Base-by-base conservation (phyloP, 1,140 invertebrate genomes). In the Drosophila paulistorum region DNA sequence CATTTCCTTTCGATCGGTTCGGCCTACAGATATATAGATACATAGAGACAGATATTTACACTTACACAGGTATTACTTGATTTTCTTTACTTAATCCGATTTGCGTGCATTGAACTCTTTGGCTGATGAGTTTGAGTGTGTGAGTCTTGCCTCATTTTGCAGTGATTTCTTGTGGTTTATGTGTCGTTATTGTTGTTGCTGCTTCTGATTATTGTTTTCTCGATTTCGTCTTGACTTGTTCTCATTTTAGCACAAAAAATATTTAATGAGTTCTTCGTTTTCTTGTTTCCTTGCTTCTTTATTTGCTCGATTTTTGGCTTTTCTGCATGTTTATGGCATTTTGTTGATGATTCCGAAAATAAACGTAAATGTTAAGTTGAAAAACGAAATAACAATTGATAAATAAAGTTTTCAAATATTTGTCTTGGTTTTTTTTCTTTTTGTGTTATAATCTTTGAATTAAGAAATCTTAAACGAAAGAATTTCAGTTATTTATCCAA, bases 41-140 rank as follows among this genome's bases (percentile, higher is more conserved):
- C 9, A 39, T 30, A 30, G 14, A 48, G 57, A 23, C 37, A 26
- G 42, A 41, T 58, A 68, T 37, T 60, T 77, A 68, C 14, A 64
- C 61, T 30, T 69, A 59, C n/a, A n/a, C 73, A 60, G 61, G 75
- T 87, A 89, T 87, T 84, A 87, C 71, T 87, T 87, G 83, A 89
- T 79, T 90, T 58, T 80, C 76, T 82, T 82, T 77, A 71, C 77
- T 72, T 86, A 90, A 90, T 86, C 86, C 82, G 86, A 90, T 90
- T 90, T 86, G 77, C 86, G 86, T 83, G 74, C 86, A 90, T 90
- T 90, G 86, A 90, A 90, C 86, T 74, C 68, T 81, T 68, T 57
- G 59, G 57, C 69, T 80, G 35, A 79, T 71, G 73, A 23, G 69
- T 39, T 74, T 75, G 66, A 57, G 60, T 77, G n/a, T n/a, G n/a